Evolutionary conservation across 2,888 invertebrate genomes (phyloP).

Genomic region (Mesorhabditis belari): DNA sequence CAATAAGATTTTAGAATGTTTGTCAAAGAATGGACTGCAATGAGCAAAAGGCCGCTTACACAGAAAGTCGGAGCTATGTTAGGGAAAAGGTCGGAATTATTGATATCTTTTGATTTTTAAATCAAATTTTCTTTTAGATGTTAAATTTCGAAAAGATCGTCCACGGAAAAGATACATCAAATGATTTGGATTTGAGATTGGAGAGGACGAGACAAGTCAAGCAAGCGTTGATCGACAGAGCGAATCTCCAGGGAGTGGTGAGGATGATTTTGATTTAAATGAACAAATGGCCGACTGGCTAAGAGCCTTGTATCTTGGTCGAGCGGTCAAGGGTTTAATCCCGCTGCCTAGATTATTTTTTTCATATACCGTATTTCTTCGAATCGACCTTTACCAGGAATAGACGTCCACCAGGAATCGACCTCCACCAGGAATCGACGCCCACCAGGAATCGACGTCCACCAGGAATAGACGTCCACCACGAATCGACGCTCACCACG

Average conservation of each 20-base stretch:
- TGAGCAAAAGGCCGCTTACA: not conserved
- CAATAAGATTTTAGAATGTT: not conserved
- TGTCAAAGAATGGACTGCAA: not conserved
- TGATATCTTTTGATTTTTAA: not conserved
- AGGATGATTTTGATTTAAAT: not conserved
- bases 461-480: too few species aligned
- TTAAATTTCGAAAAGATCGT: constrained; percentile 17
- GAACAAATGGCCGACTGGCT: too few species aligned
- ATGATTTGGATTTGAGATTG: constrained; percentile 19
- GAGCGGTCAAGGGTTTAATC: too few species aligned
- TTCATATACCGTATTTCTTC: too few species aligned
- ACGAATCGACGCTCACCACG: too few species aligned
- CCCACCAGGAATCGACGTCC: too few species aligned
- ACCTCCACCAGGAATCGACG: too few species aligned
- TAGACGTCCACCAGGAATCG: too few species aligned
- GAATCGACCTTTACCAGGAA: too few species aligned
- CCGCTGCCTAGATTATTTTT: too few species aligned
- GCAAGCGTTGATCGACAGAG: constrained; percentile 29
- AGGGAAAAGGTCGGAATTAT: not conserved
- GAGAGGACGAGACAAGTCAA: constrained; percentile 31
- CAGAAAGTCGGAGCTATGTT: not conserved
- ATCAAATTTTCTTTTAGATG: constrained; percentile 11
- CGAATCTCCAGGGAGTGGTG: constrained; percentile 21
- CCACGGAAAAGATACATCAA: constrained; percentile 12
- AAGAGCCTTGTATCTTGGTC: too few species aligned